Conservation (phyloP, 2,888 invertebrate genomes). For the Leucophora obtusa region DNA sequence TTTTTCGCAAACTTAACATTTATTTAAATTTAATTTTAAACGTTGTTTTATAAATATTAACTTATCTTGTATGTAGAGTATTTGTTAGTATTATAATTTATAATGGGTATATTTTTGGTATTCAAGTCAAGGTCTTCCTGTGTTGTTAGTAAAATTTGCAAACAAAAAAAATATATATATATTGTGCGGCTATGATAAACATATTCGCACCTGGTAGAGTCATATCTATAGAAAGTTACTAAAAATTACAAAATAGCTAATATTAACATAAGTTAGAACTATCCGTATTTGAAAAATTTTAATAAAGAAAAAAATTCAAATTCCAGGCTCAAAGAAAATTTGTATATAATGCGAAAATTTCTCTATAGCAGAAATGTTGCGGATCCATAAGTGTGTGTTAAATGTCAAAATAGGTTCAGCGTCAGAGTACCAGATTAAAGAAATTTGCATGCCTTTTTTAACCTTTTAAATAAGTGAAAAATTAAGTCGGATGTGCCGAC, state of each 20-base stretch:
- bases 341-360: too few species aligned
- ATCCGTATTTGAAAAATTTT: not conserved
- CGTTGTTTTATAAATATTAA: constrained; percentile 35
- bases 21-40: constrained; percentile 21
- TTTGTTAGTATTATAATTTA: not conserved
- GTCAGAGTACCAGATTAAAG: too few species aligned
- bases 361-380: too few species aligned
- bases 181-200: not conserved
- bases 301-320: too few species aligned
- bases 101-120: constrained; percentile 39
- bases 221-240: not conserved
- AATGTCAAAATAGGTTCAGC: too few species aligned
- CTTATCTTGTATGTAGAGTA: constrained; percentile 13
- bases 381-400: too few species aligned
- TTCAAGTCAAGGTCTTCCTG: constrained; percentile 61
- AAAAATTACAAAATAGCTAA: not conserved
- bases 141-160: constrained; percentile 6
- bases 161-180: not conserved
- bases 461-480: too few species aligned
- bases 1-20: not conserved
- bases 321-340: too few species aligned
- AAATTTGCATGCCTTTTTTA: too few species aligned
- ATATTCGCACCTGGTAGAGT: not conserved
- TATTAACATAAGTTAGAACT: not conserved
- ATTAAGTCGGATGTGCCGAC: too few species aligned